Conservation (phyloP, 1,140 invertebrate species). For the Batillaria attramentaria region DNA sequence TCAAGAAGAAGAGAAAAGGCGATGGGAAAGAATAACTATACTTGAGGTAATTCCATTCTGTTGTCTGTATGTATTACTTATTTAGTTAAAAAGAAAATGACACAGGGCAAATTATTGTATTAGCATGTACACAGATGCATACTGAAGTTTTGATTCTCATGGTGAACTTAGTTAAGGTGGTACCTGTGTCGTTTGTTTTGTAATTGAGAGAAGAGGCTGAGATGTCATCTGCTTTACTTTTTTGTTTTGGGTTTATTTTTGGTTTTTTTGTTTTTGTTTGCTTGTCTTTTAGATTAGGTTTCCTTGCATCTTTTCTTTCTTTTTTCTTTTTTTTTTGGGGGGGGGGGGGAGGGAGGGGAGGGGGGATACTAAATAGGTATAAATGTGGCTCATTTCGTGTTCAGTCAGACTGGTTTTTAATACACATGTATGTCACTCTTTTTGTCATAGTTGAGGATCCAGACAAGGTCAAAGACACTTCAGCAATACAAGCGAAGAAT, state of each 20-base stretch:
- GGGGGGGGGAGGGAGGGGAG: too few species aligned
- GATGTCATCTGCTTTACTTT: too few species aligned
- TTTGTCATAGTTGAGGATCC: constrained; percentile 57
- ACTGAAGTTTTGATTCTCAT: background rate
- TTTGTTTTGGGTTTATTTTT: too few species aligned
- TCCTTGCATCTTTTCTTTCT: too few species aligned
- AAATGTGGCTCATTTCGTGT: too few species aligned
- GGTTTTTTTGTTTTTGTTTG: too few species aligned
- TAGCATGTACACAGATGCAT: background rate
- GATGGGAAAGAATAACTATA: constrained; percentile 56
- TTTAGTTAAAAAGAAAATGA: too few species aligned
- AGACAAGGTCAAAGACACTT: constrained; percentile 52
- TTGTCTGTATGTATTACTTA: background rate
- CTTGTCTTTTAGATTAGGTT: too few species aligned
- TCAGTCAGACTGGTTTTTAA: too few species aligned
- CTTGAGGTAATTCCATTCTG: constrained; percentile 41
- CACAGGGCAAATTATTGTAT: too few species aligned
- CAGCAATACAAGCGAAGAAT: constrained; percentile 58
- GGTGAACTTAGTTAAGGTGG: background rate
- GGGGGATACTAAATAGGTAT: too few species aligned
- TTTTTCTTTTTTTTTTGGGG: too few species aligned
- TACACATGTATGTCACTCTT: background rate
- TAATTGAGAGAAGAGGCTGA: background rate
- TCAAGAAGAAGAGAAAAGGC: constrained; percentile 50
- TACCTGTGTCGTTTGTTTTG: background rate